A percentile compares a stretch with the other conserved stretches of the same genome.
phyloP scores from a whole-genome alignment of 2,797 vertebrate genomes.

The Darevskia nairensis region DNA sequence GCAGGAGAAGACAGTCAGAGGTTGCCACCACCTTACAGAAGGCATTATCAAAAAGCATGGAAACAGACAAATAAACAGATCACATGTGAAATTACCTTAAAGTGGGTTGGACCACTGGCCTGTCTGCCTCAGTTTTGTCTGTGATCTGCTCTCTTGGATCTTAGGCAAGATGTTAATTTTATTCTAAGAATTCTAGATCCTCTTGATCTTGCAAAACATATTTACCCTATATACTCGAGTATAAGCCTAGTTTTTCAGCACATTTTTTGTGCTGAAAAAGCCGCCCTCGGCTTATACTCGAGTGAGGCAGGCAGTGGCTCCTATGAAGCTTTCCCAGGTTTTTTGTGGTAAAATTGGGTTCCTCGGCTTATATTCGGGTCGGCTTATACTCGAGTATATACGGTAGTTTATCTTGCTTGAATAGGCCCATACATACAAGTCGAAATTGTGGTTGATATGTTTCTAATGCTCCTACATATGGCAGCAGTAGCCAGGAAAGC shows the following conservation, averaged over 20 bases:
- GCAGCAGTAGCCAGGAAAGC: background rate
- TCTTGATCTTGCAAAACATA: background rate
- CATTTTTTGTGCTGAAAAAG: no score
- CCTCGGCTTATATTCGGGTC: no score
- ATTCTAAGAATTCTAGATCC: background rate
- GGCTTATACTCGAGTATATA: no score
- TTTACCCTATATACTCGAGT: no score
- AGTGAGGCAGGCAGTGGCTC: no score
- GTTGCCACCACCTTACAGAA: background rate
- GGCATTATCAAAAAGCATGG: background rate
- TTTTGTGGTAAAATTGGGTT: no score
- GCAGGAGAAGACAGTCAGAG: constrained; percentile 10
- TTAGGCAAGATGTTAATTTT: background rate
- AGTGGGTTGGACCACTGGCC: background rate
- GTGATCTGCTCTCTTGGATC: background rate
- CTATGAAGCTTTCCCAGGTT: no score
- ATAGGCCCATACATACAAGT: background rate
- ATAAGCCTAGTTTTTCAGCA: no score
- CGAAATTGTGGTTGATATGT: background rate
- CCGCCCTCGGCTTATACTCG: no score
- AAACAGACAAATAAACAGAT: background rate
- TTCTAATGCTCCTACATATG: background rate
- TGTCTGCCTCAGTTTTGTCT: background rate
- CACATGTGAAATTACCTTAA: background rate
- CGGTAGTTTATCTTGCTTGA: background rate